Conservation (phyloP, 2,888 invertebrate genomes). For the Lordiphosa andalusiaca region DNA sequence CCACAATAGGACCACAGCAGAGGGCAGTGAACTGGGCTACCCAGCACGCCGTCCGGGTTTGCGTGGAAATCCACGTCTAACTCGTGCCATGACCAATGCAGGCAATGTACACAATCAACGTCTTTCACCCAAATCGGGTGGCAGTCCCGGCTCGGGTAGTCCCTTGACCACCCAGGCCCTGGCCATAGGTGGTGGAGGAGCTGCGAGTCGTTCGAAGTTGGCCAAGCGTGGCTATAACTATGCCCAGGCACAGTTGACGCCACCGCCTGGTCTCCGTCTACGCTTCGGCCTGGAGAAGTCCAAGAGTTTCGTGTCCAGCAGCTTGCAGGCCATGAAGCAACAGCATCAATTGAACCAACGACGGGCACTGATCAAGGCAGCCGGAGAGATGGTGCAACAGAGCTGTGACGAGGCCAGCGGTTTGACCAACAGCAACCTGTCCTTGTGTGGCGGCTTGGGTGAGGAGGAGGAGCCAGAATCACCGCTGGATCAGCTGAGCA, state of each 20-base stretch:
- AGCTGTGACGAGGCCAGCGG: constrained; percentile 70
- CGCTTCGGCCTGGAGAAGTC: constrained; percentile 76
- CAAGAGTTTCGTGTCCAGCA: constrained; percentile 78
- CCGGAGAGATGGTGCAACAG: constrained; percentile 38
- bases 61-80: constrained; percentile 50
- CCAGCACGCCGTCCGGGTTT: constrained; percentile 21
- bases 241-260: constrained; percentile 58
- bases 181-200: constrained; percentile 52
- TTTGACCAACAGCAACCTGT: constrained; percentile 45
- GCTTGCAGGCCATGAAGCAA: constrained; percentile 68
- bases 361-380: constrained; percentile 45
- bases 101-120: constrained; percentile 34
- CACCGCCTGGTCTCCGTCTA: constrained; percentile 55
- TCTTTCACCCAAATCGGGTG: constrained; percentile 54
- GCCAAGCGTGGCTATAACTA: constrained; percentile 62
- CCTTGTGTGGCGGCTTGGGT: constrained; percentile 34
- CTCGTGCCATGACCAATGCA: constrained; percentile 53
- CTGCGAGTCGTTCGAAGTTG: constrained; percentile 50
- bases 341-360: constrained; percentile 64
- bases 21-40: constrained; percentile 15
- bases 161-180: constrained; percentile 68
- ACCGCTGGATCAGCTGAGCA: constrained; percentile 59
- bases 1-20: constrained; percentile 14
- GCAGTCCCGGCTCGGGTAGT: constrained; percentile 53
- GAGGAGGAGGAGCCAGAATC: constrained; percentile 47